Evolutionary conservation across 2,113 vertebrate genomes (phyloP), one percentile per base, ranked within the genome.

Genomic region (Paradisaea rubra): DNA sequence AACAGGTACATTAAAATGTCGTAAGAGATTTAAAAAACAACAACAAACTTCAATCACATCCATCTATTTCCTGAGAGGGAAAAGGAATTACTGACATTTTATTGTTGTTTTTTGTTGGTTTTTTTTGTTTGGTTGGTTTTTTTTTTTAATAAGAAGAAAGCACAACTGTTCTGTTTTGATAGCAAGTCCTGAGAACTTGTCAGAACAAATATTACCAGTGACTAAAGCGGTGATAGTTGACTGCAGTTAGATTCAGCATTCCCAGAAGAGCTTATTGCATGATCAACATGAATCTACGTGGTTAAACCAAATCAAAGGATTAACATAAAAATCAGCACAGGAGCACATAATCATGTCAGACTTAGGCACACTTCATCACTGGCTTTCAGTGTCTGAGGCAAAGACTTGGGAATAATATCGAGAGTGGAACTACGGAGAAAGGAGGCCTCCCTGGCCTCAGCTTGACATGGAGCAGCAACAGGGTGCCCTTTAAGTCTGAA

Each of bases 281-380:
- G 39, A 84, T 33, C 30, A 54, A 0, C 2, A 7, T 50, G 66
- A 95, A 81, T 7, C 19, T 41, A 28, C 0, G 0, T 10, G n/a
- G 49, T 76, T 82, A 85, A 68, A 72, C 4, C 33, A 35, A 71
- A 76, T 35, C 23, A 73, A 63, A 53, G 56, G 18, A 53, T 53
- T 56, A 81, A 52, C 15, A 41, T 5, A 44, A 71, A 74, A 61
- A 41, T 41, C n/a, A 44, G 27, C 22, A 12, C 0, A 2, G 54
- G 25, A 88, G 10, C 23, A 7, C 3, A 10, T 16, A 56, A 13
- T 35, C 23, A 9, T 2, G 4, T 13, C 41, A 79, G 31, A 57
- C 45, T 2, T 3, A 45, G 27, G 28, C 11, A 50, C 12, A 7
- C 19, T 30, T 17, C 20, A 42, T 13, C 42, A 7, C 15, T 28